A percentile compares a stretch with the other conserved stretches of the same genome.
These are phyloP conservation scores for Menura novaehollandiae DNA, from an alignment of 2,113 vertebrate genomes.

Conservation along the genomic window DNA sequence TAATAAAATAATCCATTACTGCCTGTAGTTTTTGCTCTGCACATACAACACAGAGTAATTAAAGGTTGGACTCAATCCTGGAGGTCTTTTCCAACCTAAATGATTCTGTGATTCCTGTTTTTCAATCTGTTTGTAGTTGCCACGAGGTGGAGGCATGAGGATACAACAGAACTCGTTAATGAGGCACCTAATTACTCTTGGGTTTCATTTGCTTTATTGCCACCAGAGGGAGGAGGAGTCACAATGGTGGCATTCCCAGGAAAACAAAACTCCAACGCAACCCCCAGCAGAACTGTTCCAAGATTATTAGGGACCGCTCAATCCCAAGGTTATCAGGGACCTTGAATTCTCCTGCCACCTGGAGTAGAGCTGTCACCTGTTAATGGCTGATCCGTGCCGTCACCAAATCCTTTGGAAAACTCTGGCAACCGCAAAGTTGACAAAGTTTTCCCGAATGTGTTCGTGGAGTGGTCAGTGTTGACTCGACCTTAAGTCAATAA, in stretches of 20 bases:
- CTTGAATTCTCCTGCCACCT: neutral
- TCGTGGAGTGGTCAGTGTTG: fast-evolving
- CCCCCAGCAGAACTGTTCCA: neutral
- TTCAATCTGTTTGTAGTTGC: neutral
- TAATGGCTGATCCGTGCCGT: neutral
- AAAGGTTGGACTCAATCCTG: neutral
- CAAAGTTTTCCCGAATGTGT: too few species aligned
- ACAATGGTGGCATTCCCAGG: neutral
- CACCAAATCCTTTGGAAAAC: neutral
- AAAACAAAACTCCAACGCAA: neutral
- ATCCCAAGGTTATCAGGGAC: neutral
- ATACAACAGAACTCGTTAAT: neutral
- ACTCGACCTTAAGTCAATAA: neutral
- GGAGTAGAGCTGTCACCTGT: neutral
- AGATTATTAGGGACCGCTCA: neutral
- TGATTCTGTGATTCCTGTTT: neutral
- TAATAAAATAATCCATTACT: neutral
- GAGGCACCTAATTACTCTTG: neutral
- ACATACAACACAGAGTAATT: neutral
- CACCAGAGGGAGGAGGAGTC: constrained; percentile 2
- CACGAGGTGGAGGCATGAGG: neutral
- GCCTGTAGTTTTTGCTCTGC: neutral
- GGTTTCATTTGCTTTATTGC: neutral
- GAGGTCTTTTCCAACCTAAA: neutral
- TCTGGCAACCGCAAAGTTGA: fast-evolving